A percentile compares a stretch with the other conserved stretches of the same genome.
Evolutionary conservation across 2,113 vertebrate species (phyloP).

Genomic region (Cryptotis parvus): DNA sequence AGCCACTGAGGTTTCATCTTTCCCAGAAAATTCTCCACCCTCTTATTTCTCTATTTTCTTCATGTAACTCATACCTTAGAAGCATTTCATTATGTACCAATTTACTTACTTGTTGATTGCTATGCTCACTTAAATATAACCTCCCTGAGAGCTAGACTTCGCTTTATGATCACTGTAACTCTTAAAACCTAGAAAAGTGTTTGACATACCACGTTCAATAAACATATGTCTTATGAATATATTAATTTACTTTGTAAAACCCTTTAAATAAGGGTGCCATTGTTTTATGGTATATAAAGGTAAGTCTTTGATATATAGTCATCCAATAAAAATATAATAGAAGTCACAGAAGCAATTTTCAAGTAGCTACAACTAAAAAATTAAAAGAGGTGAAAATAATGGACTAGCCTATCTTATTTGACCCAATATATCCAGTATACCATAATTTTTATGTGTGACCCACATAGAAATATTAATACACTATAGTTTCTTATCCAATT

Average conservation of each 20-base stretch:
- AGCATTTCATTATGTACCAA: not conserved
- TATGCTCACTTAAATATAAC: not conserved
- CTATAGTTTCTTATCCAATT: not conserved
- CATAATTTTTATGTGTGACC: not conserved
- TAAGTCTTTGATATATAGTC: not conserved
- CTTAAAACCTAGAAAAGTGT: not conserved
- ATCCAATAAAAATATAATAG: conserved; percentile 13
- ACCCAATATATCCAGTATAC: not conserved
- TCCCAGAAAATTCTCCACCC: not conserved
- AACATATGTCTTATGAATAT: not conserved
- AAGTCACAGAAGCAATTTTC: not conserved
- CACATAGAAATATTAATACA: not conserved
- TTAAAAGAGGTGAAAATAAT: not conserved
- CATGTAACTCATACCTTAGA: not conserved
- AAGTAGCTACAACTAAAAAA: not conserved
- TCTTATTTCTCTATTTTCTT: not conserved
- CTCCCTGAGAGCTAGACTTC: not conserved
- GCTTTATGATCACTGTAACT: not conserved
- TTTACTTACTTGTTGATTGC: not conserved
- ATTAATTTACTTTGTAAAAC: not conserved
- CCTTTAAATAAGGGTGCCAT: not conserved
- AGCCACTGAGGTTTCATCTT: not conserved
- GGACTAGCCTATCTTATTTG: not conserved
- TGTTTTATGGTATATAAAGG: not conserved
- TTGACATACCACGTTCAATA: not conserved